These are phyloP conservation scores for Echinops telfairi DNA, from an alignment of 2,113 vertebrate species.

Conservation along the genomic window DNA sequence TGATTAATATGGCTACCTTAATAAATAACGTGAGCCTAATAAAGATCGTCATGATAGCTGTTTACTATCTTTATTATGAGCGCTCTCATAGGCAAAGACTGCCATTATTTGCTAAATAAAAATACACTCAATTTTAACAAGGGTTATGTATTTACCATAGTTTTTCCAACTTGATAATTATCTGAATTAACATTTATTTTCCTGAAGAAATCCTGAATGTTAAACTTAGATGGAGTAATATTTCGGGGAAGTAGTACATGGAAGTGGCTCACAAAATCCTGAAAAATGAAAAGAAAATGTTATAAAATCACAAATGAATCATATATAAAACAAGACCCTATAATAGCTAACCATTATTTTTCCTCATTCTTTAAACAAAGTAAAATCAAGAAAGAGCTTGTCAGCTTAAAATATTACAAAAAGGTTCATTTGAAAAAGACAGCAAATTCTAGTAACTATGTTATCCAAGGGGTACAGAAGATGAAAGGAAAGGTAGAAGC, in stretches of 20 bases:
- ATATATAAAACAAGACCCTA: not conserved
- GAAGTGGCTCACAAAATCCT: conserved; percentile 97
- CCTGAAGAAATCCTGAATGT: conserved; percentile 92
- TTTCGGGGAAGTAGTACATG: conserved; percentile 93
- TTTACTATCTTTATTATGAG: conserved; percentile 54
- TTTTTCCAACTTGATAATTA: conserved; percentile 96
- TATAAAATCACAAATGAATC: conserved; percentile 30
- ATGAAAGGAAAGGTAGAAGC: not conserved
- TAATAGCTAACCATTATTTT: conserved; percentile 31
- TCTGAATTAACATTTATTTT: conserved; percentile 90
- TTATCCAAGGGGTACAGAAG: not conserved
- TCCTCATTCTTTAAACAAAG: conserved; percentile 10
- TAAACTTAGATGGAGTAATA: conserved; percentile 89
- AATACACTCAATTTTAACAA: conserved; percentile 13
- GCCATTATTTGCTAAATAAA: conserved; percentile 50
- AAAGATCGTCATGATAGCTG: conserved; percentile 35
- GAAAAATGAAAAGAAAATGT: conserved; percentile 54
- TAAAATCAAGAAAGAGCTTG: conserved; percentile 40
- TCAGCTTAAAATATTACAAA: conserved; percentile 62
- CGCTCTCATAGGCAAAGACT: conserved; percentile 22
- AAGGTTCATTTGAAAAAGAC: not conserved
- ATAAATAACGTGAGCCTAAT: conserved; percentile 10
- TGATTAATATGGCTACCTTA: conserved; percentile 23
- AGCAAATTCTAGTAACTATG: not conserved
- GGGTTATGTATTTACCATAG: conserved; percentile 90